Evolutionary conservation across 1,140 invertebrate genomes (phyloP), one percentile per base, ranked within the genome.

Genomic region (Daktulosphaira vitifoliae): DNA sequence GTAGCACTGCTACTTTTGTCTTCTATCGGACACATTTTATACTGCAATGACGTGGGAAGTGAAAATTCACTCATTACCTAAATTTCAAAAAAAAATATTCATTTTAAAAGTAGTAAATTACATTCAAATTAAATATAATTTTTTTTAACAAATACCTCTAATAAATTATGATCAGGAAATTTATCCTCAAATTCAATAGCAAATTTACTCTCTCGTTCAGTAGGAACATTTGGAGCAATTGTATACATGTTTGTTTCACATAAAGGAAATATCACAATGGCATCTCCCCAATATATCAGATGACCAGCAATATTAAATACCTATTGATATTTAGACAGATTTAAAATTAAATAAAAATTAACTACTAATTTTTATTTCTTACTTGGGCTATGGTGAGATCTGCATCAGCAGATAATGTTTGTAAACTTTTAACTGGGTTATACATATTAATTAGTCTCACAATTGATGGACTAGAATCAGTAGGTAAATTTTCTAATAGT

Each of bases 161-260:
- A 74, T 25, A 88, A 74, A 52, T 81, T 83, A 65, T 86, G 74
- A 37, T 82, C 84, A 11, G 88, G 82, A 75, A 90, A 90, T 65
- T 84, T 80, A 68, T 86, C 82, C 0, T 81, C 80, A 74, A 92
- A 92, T 68, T 85, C 81, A 68, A 88, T 84, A n/a, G 87, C 81
- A 13, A 93, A 74, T 39, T 81, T 80, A 3, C 85, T 88, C 71
- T 81, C 79, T 62, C 82, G 77, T 74, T 81, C 81, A 8, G 87
- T 79, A 48, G 88, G 82, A 1, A 92, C 90, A 74, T 85, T 81
- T 1, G 89, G 87, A 1, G 91, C 85, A n/a, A 95, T 82, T 4
- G 92, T 84, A 73, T 98, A 98, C n/a, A 96, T 85, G 76, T 98
- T 98, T 11, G 84, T 92, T 73, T 95, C 92, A 74, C 92, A 96